Evolutionary conservation across 2,888 invertebrate species (phyloP).

Genomic region (Epicampocera succincta): DNA sequence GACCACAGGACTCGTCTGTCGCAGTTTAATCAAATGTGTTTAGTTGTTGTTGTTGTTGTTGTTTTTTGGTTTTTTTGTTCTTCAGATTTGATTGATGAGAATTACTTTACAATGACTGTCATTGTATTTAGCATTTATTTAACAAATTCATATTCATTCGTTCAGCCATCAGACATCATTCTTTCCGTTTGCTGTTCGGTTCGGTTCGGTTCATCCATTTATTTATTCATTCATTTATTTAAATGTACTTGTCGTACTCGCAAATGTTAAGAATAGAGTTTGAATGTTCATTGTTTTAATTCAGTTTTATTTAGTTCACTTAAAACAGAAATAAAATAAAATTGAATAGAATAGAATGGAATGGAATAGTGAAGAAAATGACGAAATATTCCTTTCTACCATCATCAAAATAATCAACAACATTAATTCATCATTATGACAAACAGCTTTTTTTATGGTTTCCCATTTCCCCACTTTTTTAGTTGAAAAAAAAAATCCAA

Average conservation of each 20-base stretch:
- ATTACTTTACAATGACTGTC: slow-evolving; percentile 69
- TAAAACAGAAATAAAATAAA: slow-evolving; percentile 58
- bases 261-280: slow-evolving; percentile 49
- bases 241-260: slow-evolving; percentile 47
- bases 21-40: slow-evolving; percentile 36
- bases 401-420: slow-evolving; percentile 57
- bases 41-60: slow-evolving; percentile 14
- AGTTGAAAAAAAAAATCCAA: slow-evolving; percentile 15
- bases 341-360: slow-evolving; percentile 33
- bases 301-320: slow-evolving; percentile 67
- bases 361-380: not conserved
- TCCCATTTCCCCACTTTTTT: not conserved
- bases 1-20: slow-evolving; percentile 38
- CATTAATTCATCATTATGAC: slow-evolving; percentile 68
- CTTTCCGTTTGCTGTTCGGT: slow-evolving; percentile 32
- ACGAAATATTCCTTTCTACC: slow-evolving; percentile 24
- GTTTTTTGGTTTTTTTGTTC: slow-evolving; percentile 31
- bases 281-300: slow-evolving; percentile 65
- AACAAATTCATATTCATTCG: slow-evolving; percentile 61
- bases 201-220: slow-evolving; percentile 20
- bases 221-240: slow-evolving; percentile 41
- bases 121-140: slow-evolving; percentile 57
- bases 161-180: slow-evolving; percentile 42
- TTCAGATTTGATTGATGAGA: slow-evolving; percentile 68
- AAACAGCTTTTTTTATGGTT: slow-evolving; percentile 34